A percentile compares a stretch with the other conserved stretches of the same genome.
Conservation (phyloP, 1,140 invertebrate genomes). For the Ostrea denselamellosa region DNA sequence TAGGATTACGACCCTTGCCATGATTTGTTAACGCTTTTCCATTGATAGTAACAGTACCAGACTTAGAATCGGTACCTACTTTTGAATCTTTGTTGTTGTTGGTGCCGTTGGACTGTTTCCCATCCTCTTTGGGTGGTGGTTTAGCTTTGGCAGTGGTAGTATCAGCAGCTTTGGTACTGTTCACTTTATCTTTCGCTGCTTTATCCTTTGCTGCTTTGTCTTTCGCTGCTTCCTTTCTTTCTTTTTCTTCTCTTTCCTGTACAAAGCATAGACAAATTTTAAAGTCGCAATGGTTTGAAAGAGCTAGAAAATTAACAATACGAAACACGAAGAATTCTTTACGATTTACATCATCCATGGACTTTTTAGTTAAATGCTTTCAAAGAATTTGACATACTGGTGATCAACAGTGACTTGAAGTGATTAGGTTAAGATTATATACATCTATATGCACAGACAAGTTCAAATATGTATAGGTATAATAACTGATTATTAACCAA, state of each 20-base stretch:
- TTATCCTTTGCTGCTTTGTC: slow-evolving; percentile 60
- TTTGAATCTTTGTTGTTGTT: slow-evolving; percentile 47
- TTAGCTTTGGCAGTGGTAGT: slow-evolving; percentile 51
- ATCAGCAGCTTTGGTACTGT: slow-evolving; percentile 51
- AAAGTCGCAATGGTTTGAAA: no score
- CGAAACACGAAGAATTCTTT: no score
- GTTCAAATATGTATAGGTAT: no score
- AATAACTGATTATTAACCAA: no score
- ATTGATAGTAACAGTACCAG: slow-evolving; percentile 47
- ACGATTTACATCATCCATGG: no score
- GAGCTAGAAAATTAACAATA: no score
- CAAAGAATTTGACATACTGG: no score
- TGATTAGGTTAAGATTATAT: no score
- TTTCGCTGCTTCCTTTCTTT: slow-evolving; percentile 60
- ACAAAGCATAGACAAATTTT: neutral
- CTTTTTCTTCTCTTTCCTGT: slow-evolving; percentile 67
- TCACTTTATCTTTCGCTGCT: slow-evolving; percentile 28
- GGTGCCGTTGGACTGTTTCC: slow-evolving; percentile 40
- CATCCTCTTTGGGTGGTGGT: slow-evolving; percentile 29
- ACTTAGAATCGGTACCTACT: slow-evolving; percentile 47
- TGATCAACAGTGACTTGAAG: no score
- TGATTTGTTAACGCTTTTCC: slow-evolving; percentile 51
- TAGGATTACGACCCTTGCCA: slow-evolving; percentile 62
- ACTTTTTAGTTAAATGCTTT: no score
- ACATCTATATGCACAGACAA: no score